Evolutionary conservation across 2,797 vertebrate species (phyloP), one percentile per base, ranked within the genome.

Genomic region (Sebastes hubbsi): DNA sequence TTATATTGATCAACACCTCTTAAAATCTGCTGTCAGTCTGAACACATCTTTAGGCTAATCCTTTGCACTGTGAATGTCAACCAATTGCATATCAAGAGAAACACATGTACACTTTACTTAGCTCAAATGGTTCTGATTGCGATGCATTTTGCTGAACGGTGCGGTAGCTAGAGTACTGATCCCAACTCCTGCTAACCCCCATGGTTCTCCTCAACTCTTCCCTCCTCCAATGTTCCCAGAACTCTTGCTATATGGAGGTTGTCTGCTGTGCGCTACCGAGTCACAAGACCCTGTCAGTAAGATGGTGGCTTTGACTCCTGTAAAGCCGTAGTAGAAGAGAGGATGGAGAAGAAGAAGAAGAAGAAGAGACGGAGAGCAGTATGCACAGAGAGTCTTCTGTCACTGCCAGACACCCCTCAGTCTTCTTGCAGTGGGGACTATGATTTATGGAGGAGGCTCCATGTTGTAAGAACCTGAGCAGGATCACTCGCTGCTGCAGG

Each of bases 371-470:
- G 30, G 75, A 32, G n/a, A n/a, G 82, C 72, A 81, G 78, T 62
- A 77, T 86, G 86, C 87, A 89, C 69, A 80, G 74, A 78, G 78
- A 85, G 82, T 78, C 83, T 75, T 83, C 87, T 91, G 92, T 91
- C 92, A 90, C 90, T 79, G 64, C 67, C 30, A 91, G 91, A 88
- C 87, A 88, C 83, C 90, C 74, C 29, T 90, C 90, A 80, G 82
- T 92, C 90, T 91, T 75, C 91, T 78, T 68, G 81, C 87, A 87
- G 90, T 72, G 75, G 68, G 78, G 83, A 82, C 84, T 82, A 92
- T 95, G 91, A 91, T 92, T 93, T 93, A 94, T 94, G 87, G 91
- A 94, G 80, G 91, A 94, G 91, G 77, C 89, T 91, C 89, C 83
- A 87, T 91, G 88, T 93, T 89, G 89, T 93, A 90, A 88, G 89